A percentile compares a stretch with the other conserved stretches of the same genome.
Evolutionary conservation across 2,797 vertebrate species (phyloP).

Genomic region (Enteromius argenteus): DNA sequence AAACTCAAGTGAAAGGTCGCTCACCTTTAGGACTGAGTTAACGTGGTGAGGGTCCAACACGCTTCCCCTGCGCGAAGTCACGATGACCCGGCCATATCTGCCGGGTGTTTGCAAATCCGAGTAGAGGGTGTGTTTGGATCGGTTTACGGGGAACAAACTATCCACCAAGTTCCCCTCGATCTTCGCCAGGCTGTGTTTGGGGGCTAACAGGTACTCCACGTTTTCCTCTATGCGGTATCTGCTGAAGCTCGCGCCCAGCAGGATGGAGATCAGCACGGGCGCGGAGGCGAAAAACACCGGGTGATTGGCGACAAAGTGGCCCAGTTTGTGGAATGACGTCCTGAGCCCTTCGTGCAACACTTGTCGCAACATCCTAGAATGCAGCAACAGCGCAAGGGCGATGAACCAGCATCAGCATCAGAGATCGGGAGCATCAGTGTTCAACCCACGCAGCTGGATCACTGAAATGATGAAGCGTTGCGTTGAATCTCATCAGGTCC

Average conservation of each 20-base stretch:
- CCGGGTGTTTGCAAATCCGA: slow-evolving; percentile 96
- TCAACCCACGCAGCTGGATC: slow-evolving; percentile 39
- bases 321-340: slow-evolving; percentile 91
- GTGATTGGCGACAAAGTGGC: slow-evolving; percentile 94
- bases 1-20: slow-evolving; percentile 5
- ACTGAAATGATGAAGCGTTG: slow-evolving; percentile 26
- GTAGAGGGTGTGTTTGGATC: slow-evolving; percentile 96
- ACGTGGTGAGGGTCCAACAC: slow-evolving; percentile 92
- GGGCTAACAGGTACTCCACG: slow-evolving; percentile 93
- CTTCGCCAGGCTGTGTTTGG: slow-evolving; percentile 96
- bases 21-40: slow-evolving; percentile 92
- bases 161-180: slow-evolving; percentile 97
- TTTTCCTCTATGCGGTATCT: slow-evolving; percentile 94
- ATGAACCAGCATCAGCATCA: slow-evolving; percentile 86
- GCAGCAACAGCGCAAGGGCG: slow-evolving; percentile 83
- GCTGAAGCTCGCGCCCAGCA: slow-evolving; percentile 97
- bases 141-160: slow-evolving; percentile 95
- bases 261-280: slow-evolving; percentile 93
- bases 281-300: slow-evolving; percentile 97
- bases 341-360: slow-evolving; percentile 94
- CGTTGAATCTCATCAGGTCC: slow-evolving; percentile 34
- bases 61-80: slow-evolving; percentile 90
- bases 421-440: slow-evolving; percentile 65
- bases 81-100: slow-evolving; percentile 94
- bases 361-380: slow-evolving; percentile 98